phyloP scores from a whole-genome alignment of 1,140 invertebrate species.

The Drosophila burlai region DNA sequence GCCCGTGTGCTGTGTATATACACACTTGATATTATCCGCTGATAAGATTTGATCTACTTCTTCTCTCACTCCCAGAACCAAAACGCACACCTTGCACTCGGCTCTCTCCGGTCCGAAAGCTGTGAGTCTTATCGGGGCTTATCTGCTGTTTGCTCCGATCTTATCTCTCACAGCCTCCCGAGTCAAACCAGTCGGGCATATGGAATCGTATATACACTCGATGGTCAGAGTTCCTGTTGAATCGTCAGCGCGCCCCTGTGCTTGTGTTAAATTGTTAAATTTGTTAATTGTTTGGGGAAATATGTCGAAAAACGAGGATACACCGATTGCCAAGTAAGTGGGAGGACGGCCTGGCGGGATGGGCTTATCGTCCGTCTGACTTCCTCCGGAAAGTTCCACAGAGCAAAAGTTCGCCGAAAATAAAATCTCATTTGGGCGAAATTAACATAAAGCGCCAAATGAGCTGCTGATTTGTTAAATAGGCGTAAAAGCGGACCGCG shows the following conservation, averaged over 20 bases:
- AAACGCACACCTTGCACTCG: slow-evolving; percentile 52
- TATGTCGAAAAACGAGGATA: slow-evolving; percentile 70
- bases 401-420: slow-evolving; percentile 42
- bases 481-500: slow-evolving; percentile 70
- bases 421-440: slow-evolving; percentile 61
- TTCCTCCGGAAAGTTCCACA: slow-evolving; percentile 25
- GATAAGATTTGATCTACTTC: slow-evolving; percentile 38
- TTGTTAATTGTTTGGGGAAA: slow-evolving; percentile 26
- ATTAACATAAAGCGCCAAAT: slow-evolving; percentile 77
- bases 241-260: slow-evolving; percentile 18
- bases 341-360: not conserved
- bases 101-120: slow-evolving; percentile 44
- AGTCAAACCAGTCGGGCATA: slow-evolving; percentile 8
- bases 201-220: slow-evolving; percentile 52
- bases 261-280: slow-evolving; percentile 32
- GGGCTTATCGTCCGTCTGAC: slow-evolving; percentile 44
- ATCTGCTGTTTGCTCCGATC: slow-evolving; percentile 64
- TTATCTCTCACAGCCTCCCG: slow-evolving; percentile 65
- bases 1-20: slow-evolving; percentile 49
- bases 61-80: slow-evolving; percentile 13
- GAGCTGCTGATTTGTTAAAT: slow-evolving; percentile 81
- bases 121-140: slow-evolving; percentile 56
- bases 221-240: slow-evolving; percentile 27
- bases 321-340: slow-evolving; percentile 79
- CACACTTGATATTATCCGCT: slow-evolving; percentile 19